phyloP scores from a whole-genome alignment of 92 coral and sea anemone species.

The Zoanthus solanderi region DNA sequence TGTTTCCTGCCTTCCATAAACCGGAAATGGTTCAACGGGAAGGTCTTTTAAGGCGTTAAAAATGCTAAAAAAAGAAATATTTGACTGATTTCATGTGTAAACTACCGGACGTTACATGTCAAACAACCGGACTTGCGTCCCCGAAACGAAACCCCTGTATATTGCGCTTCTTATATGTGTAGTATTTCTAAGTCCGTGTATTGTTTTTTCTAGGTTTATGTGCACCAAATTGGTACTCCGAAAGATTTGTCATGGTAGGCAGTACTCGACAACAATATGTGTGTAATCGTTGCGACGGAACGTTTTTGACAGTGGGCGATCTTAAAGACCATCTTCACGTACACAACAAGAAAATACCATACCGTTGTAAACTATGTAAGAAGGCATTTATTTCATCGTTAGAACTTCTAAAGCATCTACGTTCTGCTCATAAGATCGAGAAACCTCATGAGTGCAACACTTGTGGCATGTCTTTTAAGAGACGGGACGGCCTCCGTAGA shows the following conservation, averaged over 20 bases:
- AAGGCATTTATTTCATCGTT: not conserved
- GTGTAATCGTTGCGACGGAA: not conserved
- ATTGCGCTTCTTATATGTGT: no score
- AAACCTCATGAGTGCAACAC: constrained; percentile 13
- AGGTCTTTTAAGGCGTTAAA: no score
- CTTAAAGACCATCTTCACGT: constrained; percentile 29
- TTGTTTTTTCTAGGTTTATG: not conserved
- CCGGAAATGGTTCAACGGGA: no score
- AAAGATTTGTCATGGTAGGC: constrained; percentile 15
- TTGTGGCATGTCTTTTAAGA: constrained; percentile 21
- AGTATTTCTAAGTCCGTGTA: no score
- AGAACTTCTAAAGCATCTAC: constrained; percentile 19
- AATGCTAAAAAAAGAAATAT: no score
- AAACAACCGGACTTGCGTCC: no score
- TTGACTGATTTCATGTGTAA: no score
- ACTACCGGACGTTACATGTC: no score
- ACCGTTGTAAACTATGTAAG: constrained; percentile 24
- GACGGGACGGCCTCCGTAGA: constrained; percentile 21
- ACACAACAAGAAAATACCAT: constrained; percentile 20
- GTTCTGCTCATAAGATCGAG: constrained; percentile 15
- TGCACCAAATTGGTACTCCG: constrained; percentile 3
- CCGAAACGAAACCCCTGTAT: no score
- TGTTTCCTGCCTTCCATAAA: no score
- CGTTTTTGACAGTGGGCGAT: not conserved
- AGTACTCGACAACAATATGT: not conserved